Evolutionary conservation across 1,140 invertebrate species (phyloP), one percentile per base, ranked within the genome.

Genomic region (Drosophila orena): DNA sequence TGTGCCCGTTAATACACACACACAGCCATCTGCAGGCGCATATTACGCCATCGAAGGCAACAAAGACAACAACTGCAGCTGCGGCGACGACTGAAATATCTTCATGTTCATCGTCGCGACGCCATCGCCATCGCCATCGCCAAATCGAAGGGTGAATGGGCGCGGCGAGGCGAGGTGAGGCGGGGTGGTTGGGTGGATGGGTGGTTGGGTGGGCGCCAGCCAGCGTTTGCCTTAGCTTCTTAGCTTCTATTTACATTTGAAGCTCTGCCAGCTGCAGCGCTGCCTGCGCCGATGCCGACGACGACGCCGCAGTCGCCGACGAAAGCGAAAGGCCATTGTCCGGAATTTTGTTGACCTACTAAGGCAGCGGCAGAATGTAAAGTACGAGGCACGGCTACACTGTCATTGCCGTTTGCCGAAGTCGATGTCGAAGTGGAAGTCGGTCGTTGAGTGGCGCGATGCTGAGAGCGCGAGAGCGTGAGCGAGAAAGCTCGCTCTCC

Each of bases 291-390:
- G 59, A 34, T 35, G 59, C 44, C 59, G 43, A n/a, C 60, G 56
- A 27, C 61, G 60, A 46, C 66, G 59, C 76, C 85, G 42, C 42
- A 43, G 42, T 43, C 49, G 72, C 91, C 91, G 83, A 91, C 90
- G 91, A 92, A 92, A 92, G 91, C 91, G 90, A 92, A 92, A 92
- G 91, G 91, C 91, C 91, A 92, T 92, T 92, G 91, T 89, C 91
- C 91, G 88, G 90, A 91, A 91, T 91, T 92, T 91, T 90, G 90
- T 91, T 92, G 91, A 92, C 91, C 91, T 91, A 92, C 91, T 92
- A 92, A 91, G 77, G 75, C 83, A 86, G 72, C 79, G 47, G 64
- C 83, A 91, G 77, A 90, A 89, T 89, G 77, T 89, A 89, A 85
- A 81, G 78, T 84, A 88, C 77, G 79, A 75, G 71, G 68, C 72